Conservation (phyloP, 2,888 invertebrate genomes). For the Drosophila ochracea region DNA sequence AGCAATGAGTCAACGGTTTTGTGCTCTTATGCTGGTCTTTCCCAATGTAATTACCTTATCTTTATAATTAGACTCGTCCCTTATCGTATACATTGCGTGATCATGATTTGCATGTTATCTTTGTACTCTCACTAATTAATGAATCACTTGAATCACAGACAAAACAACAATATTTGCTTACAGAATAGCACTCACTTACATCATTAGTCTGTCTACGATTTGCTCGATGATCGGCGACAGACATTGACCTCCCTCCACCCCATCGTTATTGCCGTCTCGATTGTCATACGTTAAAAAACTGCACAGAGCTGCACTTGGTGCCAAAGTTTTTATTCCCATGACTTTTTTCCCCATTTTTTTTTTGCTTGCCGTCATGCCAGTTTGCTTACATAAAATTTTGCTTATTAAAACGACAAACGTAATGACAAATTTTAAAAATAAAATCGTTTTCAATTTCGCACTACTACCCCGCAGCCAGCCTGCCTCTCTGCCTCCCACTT, state of each 20-base stretch:
- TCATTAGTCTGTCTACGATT: constrained; percentile 35
- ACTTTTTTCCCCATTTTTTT: background rate
- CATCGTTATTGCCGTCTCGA: constrained; percentile 30
- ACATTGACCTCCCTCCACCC: constrained; percentile 40
- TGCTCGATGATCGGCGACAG: constrained; percentile 34
- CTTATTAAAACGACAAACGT: constrained; percentile 72
- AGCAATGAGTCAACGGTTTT: constrained; percentile 13
- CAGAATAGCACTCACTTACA: constrained; percentile 36
- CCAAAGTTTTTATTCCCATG: constrained; percentile 43
- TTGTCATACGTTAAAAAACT: constrained; percentile 34
- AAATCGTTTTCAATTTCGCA: constrained; percentile 73
- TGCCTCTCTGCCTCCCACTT: background rate
- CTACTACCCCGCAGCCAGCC: constrained; percentile 4
- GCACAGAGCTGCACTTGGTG: constrained; percentile 45
- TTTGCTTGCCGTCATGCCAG: constrained; percentile 34
- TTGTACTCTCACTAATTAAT: constrained; percentile 30
- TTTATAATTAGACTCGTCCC: constrained; percentile 12
- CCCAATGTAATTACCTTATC: constrained; percentile 33
- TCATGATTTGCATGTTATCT: constrained; percentile 44
- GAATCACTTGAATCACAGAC: constrained; percentile 42
- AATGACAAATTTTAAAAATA: constrained; percentile 72
- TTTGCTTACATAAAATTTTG: constrained; percentile 69
- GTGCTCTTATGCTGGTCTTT: constrained; percentile 10
- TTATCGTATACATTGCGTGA: constrained; percentile 29
- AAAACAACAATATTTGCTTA: constrained; percentile 7